These are phyloP conservation scores for Drosophila demipolita DNA, from an alignment of 2,888 invertebrate genomes.

Conservation along the genomic window DNA sequence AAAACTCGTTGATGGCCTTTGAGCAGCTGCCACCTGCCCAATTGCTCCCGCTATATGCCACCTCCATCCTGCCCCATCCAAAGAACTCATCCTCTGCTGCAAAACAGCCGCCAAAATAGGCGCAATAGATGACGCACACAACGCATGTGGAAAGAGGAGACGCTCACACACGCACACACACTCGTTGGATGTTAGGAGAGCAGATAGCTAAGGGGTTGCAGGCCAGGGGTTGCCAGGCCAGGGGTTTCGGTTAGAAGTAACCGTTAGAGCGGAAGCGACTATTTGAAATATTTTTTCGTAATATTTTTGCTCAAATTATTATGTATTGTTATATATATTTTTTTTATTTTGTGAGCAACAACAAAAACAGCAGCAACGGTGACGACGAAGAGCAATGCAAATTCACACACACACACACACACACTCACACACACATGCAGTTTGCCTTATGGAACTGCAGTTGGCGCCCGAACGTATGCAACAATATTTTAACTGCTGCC, in stretches of 20 bases:
- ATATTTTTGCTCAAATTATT: slow-evolving; percentile 78
- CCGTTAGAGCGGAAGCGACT: slow-evolving; percentile 72
- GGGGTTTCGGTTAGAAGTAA: slow-evolving; percentile 5
- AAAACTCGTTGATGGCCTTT: slow-evolving; percentile 58
- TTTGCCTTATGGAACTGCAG: slow-evolving; percentile 43
- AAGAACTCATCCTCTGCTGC: background rate
- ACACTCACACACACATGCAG: slow-evolving; percentile 1
- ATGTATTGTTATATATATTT: slow-evolving; percentile 74
- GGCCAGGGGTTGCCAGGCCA: too few relatives aligned
- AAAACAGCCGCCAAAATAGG: slow-evolving; percentile 65
- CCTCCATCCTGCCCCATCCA: background rate
- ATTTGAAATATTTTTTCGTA: slow-evolving; percentile 78
- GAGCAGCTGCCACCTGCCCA: slow-evolving; percentile 50
- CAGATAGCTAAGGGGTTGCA: slow-evolving; percentile 37
- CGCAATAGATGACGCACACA: slow-evolving; percentile 75
- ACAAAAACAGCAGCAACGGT: slow-evolving; percentile 8
- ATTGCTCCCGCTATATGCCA: background rate
- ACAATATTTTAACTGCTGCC: slow-evolving; percentile 57
- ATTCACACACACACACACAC: slow-evolving; percentile 11
- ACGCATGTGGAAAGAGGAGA: slow-evolving; percentile 54
- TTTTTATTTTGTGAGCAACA: slow-evolving; percentile 37
- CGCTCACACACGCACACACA: slow-evolving; percentile 27
- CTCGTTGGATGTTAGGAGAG: slow-evolving; percentile 1
- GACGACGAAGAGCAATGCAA: slow-evolving; percentile 33
- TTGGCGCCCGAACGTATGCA: slow-evolving; percentile 57